Percentiles rank a stretch among this genome's conserved stretches.
phyloP scores from a whole-genome alignment of 2,113 vertebrate genomes.

The Grammomys surdaster region DNA sequence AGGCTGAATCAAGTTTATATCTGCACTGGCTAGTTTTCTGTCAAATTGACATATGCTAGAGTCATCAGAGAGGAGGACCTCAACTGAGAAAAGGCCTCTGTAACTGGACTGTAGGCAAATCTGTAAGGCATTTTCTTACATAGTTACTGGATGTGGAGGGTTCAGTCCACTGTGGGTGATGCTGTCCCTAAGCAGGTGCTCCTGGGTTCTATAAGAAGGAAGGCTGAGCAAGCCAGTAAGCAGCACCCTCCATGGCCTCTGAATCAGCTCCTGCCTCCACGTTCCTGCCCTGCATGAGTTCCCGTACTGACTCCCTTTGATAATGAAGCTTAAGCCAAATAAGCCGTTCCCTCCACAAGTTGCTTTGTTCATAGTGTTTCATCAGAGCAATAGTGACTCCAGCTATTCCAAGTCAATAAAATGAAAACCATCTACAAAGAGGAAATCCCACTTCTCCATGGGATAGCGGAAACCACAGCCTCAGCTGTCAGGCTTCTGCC shows the following conservation, averaged over 20 bases:
- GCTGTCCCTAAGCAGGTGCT: background rate
- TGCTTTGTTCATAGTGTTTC: background rate
- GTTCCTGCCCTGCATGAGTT: background rate
- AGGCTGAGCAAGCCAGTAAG: background rate
- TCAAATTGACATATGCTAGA: background rate
- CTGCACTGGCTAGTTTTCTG: background rate
- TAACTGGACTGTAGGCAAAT: background rate
- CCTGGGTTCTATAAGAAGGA: background rate
- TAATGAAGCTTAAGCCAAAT: background rate
- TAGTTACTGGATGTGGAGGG: background rate
- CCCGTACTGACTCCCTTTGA: background rate
- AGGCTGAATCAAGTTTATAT: background rate
- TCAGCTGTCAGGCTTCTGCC: background rate
- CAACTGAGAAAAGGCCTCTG: background rate
- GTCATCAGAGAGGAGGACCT: background rate
- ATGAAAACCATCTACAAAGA: slow-evolving; percentile 37
- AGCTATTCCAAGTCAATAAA: background rate
- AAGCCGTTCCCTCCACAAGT: background rate
- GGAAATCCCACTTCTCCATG: background rate
- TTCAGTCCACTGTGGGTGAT: background rate
- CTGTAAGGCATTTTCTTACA: background rate
- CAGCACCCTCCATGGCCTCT: background rate
- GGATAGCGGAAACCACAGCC: background rate
- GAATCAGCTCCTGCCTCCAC: background rate
- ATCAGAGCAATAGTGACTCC: background rate